Evolutionary conservation across 2,113 vertebrate species (phyloP).

Genomic region (Vanacampus margaritifer): DNA sequence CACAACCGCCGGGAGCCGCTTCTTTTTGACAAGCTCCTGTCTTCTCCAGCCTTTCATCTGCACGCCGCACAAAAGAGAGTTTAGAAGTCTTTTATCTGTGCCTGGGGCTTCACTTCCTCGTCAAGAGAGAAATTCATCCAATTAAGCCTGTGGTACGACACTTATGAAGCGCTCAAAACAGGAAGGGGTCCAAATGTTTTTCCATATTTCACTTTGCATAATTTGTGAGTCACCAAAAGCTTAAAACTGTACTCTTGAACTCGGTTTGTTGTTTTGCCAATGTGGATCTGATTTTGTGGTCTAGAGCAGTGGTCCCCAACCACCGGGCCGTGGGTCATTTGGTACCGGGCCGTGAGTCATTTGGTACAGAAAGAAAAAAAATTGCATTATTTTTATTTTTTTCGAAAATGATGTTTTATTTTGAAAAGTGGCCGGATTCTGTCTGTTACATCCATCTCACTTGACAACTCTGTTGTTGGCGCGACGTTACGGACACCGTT

Average conservation of each 20-base stretch:
- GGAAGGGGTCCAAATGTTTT: slow-evolving; percentile 46
- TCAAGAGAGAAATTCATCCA: slow-evolving; percentile 57
- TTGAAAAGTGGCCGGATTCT: too few species aligned
- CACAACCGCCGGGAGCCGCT: slow-evolving; percentile 54
- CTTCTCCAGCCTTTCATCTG: slow-evolving; percentile 71
- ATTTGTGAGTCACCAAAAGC: slow-evolving; percentile 33
- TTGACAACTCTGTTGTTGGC: too few species aligned
- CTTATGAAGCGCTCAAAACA: slow-evolving; percentile 52
- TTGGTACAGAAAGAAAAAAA: too few species aligned
- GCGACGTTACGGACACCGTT: too few species aligned
- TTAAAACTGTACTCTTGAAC: slow-evolving; percentile 9
- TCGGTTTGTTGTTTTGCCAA: slow-evolving; percentile 29
- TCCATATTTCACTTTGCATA: slow-evolving; percentile 40
- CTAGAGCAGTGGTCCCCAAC: too few species aligned
- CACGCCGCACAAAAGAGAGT: slow-evolving; percentile 65
- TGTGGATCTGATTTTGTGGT: slow-evolving; percentile 14
- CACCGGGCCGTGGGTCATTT: too few species aligned
- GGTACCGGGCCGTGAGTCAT: too few species aligned
- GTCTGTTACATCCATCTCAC: too few species aligned
- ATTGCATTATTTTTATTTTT: too few species aligned
- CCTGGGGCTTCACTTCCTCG: slow-evolving; percentile 60
- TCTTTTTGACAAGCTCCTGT: slow-evolving; percentile 69
- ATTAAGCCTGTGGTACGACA: slow-evolving; percentile 57
- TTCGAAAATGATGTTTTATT: too few species aligned
- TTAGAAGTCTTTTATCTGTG: slow-evolving; percentile 69